These are phyloP conservation scores for Chaetodon trifasciatus DNA, from an alignment of 2,797 vertebrate genomes.

Conservation along the genomic window DNA sequence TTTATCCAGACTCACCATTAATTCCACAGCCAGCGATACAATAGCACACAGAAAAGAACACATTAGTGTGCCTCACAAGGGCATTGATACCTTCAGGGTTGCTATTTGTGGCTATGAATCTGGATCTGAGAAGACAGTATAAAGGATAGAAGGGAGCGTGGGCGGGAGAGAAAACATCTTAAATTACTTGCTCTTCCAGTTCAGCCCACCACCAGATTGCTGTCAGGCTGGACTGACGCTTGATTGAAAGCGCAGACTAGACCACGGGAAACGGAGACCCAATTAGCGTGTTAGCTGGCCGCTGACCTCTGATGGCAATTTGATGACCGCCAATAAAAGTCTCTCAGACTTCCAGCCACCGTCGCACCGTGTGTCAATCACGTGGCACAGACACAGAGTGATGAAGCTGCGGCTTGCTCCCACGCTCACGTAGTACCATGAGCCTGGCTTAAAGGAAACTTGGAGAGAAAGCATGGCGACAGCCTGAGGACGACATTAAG, in stretches of 20 bases:
- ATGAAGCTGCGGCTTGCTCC: conserved; percentile 36
- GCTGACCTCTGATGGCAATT: conserved; percentile 64
- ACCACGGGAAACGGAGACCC: conserved; percentile 51
- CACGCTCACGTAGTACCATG: background rate
- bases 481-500: background rate
- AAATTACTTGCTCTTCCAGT: conserved; percentile 65
- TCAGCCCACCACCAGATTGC: conserved; percentile 47
- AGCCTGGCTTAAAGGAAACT: conserved; percentile 16
- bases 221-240: conserved; percentile 60
- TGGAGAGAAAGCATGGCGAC: conserved; percentile 5
- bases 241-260: conserved; percentile 66
- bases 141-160: conserved; percentile 41
- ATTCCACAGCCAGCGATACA: conserved; percentile 36
- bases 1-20: conserved; percentile 29
- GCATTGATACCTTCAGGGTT: conserved; percentile 60
- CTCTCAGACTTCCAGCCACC: conserved; percentile 44
- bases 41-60: conserved; percentile 42
- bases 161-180: conserved; percentile 62
- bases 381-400: conserved; percentile 1
- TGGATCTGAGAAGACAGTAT: conserved; percentile 36
- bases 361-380: conserved; percentile 51
- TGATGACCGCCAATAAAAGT: conserved; percentile 75
- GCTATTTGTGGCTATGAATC: conserved; percentile 58
- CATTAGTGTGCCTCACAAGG: conserved; percentile 55
- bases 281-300: conserved; percentile 68